These are phyloP conservation scores for Amyelois transitella DNA, from an alignment of 1,140 invertebrate genomes.

Conservation along the genomic window DNA sequence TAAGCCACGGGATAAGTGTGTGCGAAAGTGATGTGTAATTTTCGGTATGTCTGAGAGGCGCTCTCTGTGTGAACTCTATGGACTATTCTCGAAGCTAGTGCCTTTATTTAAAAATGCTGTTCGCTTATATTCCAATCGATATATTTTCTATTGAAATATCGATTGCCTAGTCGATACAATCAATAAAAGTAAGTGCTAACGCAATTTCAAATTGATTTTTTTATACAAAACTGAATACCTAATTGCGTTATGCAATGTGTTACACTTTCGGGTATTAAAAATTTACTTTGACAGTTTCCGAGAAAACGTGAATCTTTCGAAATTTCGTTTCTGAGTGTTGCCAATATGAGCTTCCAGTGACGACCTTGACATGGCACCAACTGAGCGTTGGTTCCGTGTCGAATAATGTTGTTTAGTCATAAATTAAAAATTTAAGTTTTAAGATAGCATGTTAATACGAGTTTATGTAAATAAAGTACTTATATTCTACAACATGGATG, in stretches of 20 bases:
- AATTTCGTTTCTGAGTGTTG: constrained; percentile 27
- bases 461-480: constrained; percentile 60
- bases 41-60: constrained; percentile 54
- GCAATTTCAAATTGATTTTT: neutral
- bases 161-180: neutral
- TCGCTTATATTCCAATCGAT: neutral
- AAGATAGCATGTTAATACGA: constrained; percentile 37
- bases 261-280: neutral
- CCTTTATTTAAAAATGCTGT: neutral
- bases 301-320: neutral
- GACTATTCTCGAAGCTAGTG: neutral
- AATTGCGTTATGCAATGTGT: neutral
- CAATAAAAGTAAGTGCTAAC: neutral
- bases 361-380: constrained; percentile 49
- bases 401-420: constrained; percentile 60
- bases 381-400: constrained; percentile 41
- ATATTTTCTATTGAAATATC: neutral
- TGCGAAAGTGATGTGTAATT: neutral
- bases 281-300: neutral
- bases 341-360: constrained; percentile 37
- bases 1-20: constrained; percentile 5
- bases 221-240: neutral
- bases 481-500: neutral
- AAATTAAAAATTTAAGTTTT: constrained; percentile 33
- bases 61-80: constrained; percentile 21